Percentiles rank a stretch among this genome's conserved stretches.
phyloP scores from a whole-genome alignment of 2,888 invertebrate species.

The Drosophila rellima region DNA sequence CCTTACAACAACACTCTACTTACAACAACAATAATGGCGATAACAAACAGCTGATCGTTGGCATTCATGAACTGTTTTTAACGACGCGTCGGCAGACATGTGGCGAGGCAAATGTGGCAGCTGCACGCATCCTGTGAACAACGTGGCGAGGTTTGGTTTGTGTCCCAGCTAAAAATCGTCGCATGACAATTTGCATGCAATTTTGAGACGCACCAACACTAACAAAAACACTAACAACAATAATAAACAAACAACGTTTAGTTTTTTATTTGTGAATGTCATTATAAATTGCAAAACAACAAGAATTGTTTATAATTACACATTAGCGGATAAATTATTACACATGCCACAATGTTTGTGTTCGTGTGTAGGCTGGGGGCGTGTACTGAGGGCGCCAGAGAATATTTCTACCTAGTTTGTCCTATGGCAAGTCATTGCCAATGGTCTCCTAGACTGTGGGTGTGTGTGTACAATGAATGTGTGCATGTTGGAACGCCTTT shows the following conservation, averaged over 20 bases:
- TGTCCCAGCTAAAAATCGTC: conserved; percentile 27
- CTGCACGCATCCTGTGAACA: conserved; percentile 45
- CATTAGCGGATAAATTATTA: conserved; percentile 75
- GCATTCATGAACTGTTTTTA: conserved; percentile 27
- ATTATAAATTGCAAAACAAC: conserved; percentile 70
- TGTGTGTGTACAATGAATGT: conserved; percentile 33
- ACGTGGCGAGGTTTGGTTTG: conserved; percentile 1
- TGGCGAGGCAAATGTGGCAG: conserved; percentile 66
- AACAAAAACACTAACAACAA: conserved; percentile 34
- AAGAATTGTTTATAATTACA: conserved; percentile 76
- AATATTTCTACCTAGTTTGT: conserved; percentile 32
- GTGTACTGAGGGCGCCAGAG: not conserved
- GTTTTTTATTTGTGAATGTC: conserved; percentile 24
- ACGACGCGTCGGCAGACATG: conserved; percentile 38
- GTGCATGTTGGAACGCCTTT: conserved; percentile 33
- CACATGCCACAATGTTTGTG: conserved; percentile 35
- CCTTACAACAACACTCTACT: conserved; percentile 35
- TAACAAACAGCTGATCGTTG: conserved; percentile 36
- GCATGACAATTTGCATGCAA: conserved; percentile 51
- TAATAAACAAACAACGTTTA: conserved; percentile 45
- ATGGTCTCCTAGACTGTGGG: conserved; percentile 18
- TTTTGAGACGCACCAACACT: conserved; percentile 39
- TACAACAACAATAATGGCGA: conserved; percentile 16
- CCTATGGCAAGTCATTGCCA: conserved; percentile 36
- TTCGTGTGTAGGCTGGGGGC: conserved; percentile 17